Evolutionary conservation across 2,888 invertebrate genomes (phyloP).

Genomic region (Synergus gifuensis): DNA sequence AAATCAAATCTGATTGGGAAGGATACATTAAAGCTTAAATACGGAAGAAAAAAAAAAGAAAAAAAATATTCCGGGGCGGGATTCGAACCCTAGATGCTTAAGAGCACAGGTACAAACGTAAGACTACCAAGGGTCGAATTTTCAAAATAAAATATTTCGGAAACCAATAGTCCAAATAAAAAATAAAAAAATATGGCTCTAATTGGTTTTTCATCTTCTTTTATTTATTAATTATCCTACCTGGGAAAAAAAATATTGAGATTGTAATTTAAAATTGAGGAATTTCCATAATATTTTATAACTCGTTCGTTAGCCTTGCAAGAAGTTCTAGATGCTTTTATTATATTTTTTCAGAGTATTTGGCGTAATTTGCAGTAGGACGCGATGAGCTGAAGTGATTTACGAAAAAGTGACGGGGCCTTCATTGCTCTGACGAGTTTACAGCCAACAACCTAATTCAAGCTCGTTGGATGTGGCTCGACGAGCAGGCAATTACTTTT

Average conservation of each 20-base stretch:
- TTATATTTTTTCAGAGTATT: neutral
- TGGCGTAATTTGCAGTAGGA: constrained; percentile 7
- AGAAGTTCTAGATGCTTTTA: neutral
- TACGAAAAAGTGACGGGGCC: constrained; percentile 54
- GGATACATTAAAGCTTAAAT: neutral
- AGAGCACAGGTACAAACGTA: too few relatives aligned
- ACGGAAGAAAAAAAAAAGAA: neutral
- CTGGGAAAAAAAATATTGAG: too few relatives aligned
- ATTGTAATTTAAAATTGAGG: too few relatives aligned
- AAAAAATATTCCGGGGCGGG: neutral
- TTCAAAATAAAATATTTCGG: neutral
- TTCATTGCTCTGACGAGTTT: constrained; percentile 51
- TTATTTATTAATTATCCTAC: neutral
- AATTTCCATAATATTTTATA: neutral
- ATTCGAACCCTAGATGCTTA: neutral
- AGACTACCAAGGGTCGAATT: neutral
- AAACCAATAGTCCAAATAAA: neutral
- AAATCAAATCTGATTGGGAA: neutral
- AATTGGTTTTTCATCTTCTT: neutral
- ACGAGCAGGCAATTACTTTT: constrained; percentile 44
- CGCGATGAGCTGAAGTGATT: constrained; percentile 50
- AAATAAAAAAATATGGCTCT: neutral
- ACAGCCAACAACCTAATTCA: constrained; percentile 50
- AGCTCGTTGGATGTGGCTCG: constrained; percentile 43
- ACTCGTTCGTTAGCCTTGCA: neutral